Evolutionary conservation across 1,140 invertebrate genomes (phyloP), one percentile per base, ranked within the genome.

Genomic region (Monochamus saltuarius): DNA sequence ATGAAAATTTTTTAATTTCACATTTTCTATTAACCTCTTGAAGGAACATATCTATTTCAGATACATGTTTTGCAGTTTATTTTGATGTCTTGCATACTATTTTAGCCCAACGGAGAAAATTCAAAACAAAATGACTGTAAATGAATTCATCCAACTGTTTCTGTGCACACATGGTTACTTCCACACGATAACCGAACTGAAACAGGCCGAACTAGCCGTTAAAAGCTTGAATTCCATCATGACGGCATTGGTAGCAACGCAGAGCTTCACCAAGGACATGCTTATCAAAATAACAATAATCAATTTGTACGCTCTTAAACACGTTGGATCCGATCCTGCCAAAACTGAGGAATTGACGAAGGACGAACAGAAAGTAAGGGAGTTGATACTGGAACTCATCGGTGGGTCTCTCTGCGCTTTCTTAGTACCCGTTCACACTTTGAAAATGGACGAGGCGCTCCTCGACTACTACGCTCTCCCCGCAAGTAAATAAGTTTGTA

Each of bases 241-340:
- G 51, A 89, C 88, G 2, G 83, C 88, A 1, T 81, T 91, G 38
- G 83, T 92, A 1, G 89, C 88, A 0, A 89, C 89, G 0, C 87
- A 91, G 69, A 88, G 86, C 69, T 88, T 93, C 53, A 85, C 83
- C 58, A 82, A 85, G 2, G 85, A 87, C 76, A 86, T 88, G 60
- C 78, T 93, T n/a, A 80, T 85, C 6, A 83, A 92, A 81, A 90
- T 92, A 83, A 79, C 86, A 13, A 82, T 86, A 34, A 86, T 93
- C 13, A 87, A 89, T 72, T 81, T 92, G 39, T 92, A 89, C 77
- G 81, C 87, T 1, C 81, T 90, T 58, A 82, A 86, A 68, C 84
- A 88, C 54, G 80, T 81, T 2, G 82, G 81, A 69, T 51, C 66
- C 69, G 70, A 80, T 68, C 38, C 49, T 77, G 56, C 56, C 40